Evolutionary conservation across 1,140 invertebrate species (phyloP).

Genomic region (Brachionus asplanchnoidis): DNA sequence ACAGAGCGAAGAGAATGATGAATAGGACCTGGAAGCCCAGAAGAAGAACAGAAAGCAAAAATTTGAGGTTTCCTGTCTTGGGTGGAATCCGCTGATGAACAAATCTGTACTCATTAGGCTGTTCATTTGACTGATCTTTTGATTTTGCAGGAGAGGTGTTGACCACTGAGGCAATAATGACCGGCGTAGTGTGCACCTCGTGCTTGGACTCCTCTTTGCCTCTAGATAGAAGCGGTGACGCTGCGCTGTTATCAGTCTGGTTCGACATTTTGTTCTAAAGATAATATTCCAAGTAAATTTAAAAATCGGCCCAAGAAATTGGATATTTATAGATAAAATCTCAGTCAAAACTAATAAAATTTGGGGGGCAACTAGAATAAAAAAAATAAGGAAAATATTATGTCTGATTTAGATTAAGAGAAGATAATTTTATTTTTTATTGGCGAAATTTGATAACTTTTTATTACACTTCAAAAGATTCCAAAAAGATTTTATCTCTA

Average conservation of each 20-base stretch:
- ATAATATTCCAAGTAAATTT: neutral
- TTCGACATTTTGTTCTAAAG: slow-evolving; percentile 5
- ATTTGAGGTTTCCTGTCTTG: neutral
- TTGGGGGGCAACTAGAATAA: neutral
- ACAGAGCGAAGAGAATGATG: slow-evolving; percentile 1
- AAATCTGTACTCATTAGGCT: slow-evolving; percentile 22
- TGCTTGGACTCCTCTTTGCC: neutral
- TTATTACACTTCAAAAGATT: neutral
- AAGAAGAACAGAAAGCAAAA: neutral
- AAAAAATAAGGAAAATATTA: neutral
- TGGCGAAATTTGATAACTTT: slow-evolving; percentile 24
- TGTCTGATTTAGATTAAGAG: slow-evolving; percentile 24
- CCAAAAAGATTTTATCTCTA: neutral
- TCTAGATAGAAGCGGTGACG: neutral
- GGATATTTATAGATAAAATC: neutral
- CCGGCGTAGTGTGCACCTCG: neutral
- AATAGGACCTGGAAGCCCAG: neutral
- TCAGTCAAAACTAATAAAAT: neutral
- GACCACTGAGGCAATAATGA: neutral
- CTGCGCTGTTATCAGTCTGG: neutral
- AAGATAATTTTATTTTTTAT: neutral
- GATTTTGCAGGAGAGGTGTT: neutral
- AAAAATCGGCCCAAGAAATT: neutral
- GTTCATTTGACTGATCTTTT: neutral
- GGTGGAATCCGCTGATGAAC: slow-evolving; percentile 16